Conservation (phyloP, 2,113 vertebrate species). For the Rutilus rutilus region DNA sequence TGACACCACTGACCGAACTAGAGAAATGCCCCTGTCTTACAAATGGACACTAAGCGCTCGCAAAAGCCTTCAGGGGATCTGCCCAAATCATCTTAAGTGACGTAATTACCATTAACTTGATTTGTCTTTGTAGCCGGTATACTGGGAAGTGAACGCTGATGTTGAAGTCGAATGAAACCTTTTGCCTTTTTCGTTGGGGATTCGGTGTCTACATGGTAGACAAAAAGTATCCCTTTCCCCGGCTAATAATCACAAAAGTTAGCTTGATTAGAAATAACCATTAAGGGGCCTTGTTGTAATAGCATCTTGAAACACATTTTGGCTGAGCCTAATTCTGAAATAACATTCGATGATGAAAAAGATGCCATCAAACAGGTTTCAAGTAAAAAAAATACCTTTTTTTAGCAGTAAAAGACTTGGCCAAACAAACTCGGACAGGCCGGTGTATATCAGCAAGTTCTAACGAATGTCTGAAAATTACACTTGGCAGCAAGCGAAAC, state of each 20-base stretch:
- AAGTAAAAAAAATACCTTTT: neutral
- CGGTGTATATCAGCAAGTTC: slow-evolving; percentile 9
- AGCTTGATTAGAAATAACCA: slow-evolving; percentile 64
- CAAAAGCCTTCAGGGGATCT: slow-evolving; percentile 58
- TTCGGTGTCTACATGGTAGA: slow-evolving; percentile 56
- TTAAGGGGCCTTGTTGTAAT: slow-evolving; percentile 54
- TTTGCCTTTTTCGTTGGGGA: slow-evolving; percentile 45
- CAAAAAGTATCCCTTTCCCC: slow-evolving; percentile 51
- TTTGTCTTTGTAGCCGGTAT: slow-evolving; percentile 63
- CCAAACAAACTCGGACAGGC: neutral
- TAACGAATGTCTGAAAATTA: neutral
- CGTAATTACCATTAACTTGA: slow-evolving; percentile 68
- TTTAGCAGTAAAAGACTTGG: neutral
- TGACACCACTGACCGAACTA: slow-evolving; percentile 45
- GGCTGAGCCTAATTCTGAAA: slow-evolving; percentile 26
- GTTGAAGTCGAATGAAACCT: slow-evolving; percentile 7
- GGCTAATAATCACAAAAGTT: slow-evolving; percentile 61
- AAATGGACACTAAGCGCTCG: slow-evolving; percentile 59
- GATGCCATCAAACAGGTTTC: slow-evolving; percentile 22
- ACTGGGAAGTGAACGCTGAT: slow-evolving; percentile 29
- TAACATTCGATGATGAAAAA: slow-evolving; percentile 27
- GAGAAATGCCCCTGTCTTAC: slow-evolving; percentile 55
- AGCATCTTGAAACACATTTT: slow-evolving; percentile 32
- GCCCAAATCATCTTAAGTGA: slow-evolving; percentile 63
- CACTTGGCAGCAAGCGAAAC: slow-evolving; percentile 28